These are phyloP conservation scores for Sylvietta virens DNA, from an alignment of 2,113 vertebrate species.

Conservation along the genomic window DNA sequence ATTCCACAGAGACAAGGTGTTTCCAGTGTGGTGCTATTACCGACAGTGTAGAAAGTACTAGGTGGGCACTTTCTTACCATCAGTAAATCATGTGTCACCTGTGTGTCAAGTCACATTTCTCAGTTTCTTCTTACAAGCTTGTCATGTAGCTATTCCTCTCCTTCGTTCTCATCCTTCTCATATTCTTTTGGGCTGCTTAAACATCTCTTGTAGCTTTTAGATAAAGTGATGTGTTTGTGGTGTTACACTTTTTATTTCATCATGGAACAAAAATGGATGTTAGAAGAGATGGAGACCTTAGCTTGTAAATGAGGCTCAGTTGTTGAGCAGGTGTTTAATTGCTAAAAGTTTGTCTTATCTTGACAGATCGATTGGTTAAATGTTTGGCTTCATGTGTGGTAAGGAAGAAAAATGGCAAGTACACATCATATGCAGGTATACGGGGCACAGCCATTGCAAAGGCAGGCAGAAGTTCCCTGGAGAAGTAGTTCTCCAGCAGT, in stretches of 20 bases:
- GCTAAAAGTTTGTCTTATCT: neutral
- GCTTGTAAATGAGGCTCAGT: neutral
- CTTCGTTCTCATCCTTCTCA: neutral
- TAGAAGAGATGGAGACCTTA: neutral
- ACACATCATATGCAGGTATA: accelerated
- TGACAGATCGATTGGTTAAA: neutral
- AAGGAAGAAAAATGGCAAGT: neutral
- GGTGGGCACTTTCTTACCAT: neutral
- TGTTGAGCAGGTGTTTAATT: neutral
- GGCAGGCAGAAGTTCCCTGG: neutral
- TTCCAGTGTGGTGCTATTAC: neutral
- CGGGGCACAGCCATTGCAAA: neutral
- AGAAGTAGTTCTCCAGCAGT: neutral
- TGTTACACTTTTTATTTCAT: neutral
- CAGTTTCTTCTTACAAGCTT: neutral
- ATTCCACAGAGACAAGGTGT: neutral
- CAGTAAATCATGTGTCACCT: neutral
- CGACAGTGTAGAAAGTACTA: neutral
- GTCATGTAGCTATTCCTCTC: neutral
- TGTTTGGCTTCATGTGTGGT: neutral
- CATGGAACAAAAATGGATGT: neutral
- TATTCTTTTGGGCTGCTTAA: neutral
- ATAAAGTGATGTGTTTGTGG: neutral
- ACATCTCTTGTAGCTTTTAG: neutral
- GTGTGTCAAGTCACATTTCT: neutral